Conservation (phyloP, 2,797 vertebrate species). For the Notamacropus eugenii region DNA sequence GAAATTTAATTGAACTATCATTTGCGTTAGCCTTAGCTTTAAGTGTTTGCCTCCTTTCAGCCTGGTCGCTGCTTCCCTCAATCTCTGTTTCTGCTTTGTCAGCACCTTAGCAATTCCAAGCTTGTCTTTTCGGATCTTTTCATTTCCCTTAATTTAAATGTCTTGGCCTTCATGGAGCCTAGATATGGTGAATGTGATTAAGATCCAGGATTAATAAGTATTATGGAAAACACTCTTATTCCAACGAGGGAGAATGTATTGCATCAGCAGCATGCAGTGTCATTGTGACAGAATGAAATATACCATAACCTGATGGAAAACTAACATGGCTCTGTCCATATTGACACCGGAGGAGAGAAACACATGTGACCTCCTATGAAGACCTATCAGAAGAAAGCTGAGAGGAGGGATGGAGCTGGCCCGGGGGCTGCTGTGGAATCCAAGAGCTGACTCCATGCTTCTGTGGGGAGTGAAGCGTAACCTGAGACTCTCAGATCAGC, state of each 20-base stretch:
- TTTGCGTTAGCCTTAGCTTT: conserved; percentile 41
- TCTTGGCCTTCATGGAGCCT: conserved; percentile 59
- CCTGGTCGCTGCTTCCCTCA: conserved; percentile 18
- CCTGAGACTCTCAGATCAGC: conserved; percentile 1
- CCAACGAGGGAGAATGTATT: conserved; percentile 64
- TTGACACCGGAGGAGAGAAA: conserved; percentile 52
- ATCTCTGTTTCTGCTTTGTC: conserved; percentile 51
- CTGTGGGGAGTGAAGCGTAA: conserved; percentile 44
- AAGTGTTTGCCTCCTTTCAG: neutral
- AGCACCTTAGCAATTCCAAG: conserved; percentile 18
- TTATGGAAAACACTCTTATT: conserved; percentile 76
- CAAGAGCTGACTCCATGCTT: conserved; percentile 47
- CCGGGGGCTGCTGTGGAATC: conserved; percentile 34
- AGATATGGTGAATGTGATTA: conserved; percentile 72
- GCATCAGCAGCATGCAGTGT: conserved; percentile 64
- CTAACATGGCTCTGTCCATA: conserved; percentile 61
- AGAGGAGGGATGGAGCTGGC: neutral
- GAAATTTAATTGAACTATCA: neutral
- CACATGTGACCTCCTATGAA: conserved; percentile 37
- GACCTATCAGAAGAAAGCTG: conserved; percentile 9
- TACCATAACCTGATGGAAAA: conserved; percentile 65
- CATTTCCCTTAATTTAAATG: conserved; percentile 76
- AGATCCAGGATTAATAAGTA: conserved; percentile 71
- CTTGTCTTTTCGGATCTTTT: conserved; percentile 65
- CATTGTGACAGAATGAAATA: conserved; percentile 71